These are phyloP conservation scores for Podarcis raffonei DNA, from an alignment of 2,113 vertebrate species.

Conservation along the genomic window DNA sequence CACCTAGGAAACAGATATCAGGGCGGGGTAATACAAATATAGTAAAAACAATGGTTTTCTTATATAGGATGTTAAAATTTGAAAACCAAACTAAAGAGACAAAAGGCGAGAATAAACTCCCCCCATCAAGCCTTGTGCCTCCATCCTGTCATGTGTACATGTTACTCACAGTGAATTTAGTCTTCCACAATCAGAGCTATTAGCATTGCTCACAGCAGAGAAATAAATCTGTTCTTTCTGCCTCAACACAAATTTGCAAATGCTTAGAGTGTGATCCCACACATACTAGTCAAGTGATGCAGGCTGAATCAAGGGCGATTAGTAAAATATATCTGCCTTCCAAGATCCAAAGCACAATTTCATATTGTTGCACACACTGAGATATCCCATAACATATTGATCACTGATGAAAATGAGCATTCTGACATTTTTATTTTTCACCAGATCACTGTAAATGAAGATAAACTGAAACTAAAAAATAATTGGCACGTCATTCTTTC, in stretches of 20 bases:
- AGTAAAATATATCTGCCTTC: not conserved
- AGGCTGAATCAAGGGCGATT: not conserved
- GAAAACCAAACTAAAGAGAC: not conserved
- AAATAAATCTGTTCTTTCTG: conserved; percentile 30
- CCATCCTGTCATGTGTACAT: not conserved
- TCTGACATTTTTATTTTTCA: too few species aligned
- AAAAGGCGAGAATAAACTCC: accelerated
- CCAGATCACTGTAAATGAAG: too few species aligned
- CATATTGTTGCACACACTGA: not conserved
- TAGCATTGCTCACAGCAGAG: conserved; percentile 41
- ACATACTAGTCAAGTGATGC: not conserved
- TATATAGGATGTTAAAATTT: not conserved
- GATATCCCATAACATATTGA: not conserved
- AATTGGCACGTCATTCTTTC: not conserved
- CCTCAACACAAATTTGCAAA: conserved; percentile 40
- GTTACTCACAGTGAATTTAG: conserved; percentile 4
- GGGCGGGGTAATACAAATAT: not conserved
- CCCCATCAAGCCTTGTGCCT: not conserved
- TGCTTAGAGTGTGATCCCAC: conserved; percentile 24
- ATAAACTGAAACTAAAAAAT: too few species aligned
- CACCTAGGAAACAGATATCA: too few species aligned
- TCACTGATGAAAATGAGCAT: too few species aligned
- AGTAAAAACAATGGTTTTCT: not conserved
- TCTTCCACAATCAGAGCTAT: conserved; percentile 10
- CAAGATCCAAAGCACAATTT: not conserved